Conservation (phyloP, 1,140 invertebrate species). For the Saccostrea glomerata region DNA sequence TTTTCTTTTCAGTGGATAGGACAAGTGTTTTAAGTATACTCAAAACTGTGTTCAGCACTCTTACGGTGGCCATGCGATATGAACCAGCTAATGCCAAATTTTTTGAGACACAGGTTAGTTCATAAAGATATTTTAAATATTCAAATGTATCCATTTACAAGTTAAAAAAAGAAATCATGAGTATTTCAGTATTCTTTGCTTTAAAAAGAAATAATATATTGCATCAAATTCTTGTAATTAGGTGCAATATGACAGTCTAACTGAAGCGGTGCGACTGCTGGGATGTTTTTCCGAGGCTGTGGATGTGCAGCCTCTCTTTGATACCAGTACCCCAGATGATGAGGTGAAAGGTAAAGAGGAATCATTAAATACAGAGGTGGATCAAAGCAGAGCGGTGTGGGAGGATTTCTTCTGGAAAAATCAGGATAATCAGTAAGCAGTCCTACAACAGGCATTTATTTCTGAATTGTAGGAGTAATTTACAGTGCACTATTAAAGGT, state of each 20-base stretch:
- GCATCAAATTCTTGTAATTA: constrained; percentile 65
- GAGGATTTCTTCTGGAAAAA: constrained; percentile 69
- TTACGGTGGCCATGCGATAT: constrained; percentile 98
- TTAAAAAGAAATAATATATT: background rate
- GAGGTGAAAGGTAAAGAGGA: constrained; percentile 55
- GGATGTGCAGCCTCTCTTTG: constrained; percentile 67
- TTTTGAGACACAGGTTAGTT: constrained; percentile 93
- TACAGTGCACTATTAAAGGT: no score
- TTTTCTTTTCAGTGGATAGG: constrained; percentile 66
- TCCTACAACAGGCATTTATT: no score
- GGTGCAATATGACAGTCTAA: constrained; percentile 94
- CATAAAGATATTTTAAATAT: background rate
- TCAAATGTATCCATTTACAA: no score
- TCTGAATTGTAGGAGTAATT: no score
- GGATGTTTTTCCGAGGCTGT: constrained; percentile 88
- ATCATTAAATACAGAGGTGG: background rate
- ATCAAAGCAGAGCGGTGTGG: constrained; percentile 56
- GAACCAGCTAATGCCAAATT: constrained; percentile 99
- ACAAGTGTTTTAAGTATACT: constrained; percentile 80
- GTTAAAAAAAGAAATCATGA: no score
- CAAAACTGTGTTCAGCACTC: constrained; percentile 95
- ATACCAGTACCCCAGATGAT: constrained; percentile 42
- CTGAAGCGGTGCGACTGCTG: constrained; percentile 92
- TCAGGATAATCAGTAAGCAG: constrained; percentile 68
- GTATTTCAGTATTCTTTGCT: background rate